Percentiles rank a stretch among this genome's conserved stretches.
Evolutionary conservation across 2,888 invertebrate genomes (phyloP).

Genomic region (Parochlus steinenii): DNA sequence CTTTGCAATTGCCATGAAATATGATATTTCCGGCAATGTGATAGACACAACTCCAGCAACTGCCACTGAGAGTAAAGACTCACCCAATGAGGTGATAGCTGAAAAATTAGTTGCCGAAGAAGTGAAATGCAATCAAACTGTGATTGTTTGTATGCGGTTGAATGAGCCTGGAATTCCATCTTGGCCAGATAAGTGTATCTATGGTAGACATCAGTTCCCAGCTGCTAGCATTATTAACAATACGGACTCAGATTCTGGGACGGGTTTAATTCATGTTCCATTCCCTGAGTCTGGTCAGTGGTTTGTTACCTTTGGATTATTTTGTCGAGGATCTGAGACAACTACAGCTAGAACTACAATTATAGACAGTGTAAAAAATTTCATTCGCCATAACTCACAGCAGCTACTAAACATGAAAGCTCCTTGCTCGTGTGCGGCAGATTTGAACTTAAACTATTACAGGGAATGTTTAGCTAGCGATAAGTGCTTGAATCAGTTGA

Average conservation of each 20-base stretch:
- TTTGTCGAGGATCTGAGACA: constrained; percentile 37
- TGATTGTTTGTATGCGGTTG: constrained; percentile 44
- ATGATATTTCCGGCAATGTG: constrained; percentile 25
- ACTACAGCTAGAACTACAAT: constrained; percentile 25
- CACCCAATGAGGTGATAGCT: constrained; percentile 16
- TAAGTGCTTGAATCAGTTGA: constrained; percentile 33
- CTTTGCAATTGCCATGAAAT: constrained; percentile 51
- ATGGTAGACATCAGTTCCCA: constrained; percentile 33
- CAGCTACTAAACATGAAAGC: constrained; percentile 21
- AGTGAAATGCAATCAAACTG: constrained; percentile 28
- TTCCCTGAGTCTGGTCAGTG: constrained; percentile 72
- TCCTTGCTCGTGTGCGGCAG: constrained; percentile 24
- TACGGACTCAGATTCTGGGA: constrained; percentile 43
- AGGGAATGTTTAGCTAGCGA: constrained; percentile 21
- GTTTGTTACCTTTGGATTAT: constrained; percentile 58
- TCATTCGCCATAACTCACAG: constrained; percentile 22
- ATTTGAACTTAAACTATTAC: constrained; percentile 17
- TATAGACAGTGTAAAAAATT: constrained; percentile 28
- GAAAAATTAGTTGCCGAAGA: constrained; percentile 22
- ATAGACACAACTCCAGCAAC: constrained; percentile 13
- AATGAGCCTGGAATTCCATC: constrained; percentile 41
- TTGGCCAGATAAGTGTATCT: constrained; percentile 43
- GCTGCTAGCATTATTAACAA: constrained; percentile 48
- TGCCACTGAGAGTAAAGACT: constrained; percentile 13
- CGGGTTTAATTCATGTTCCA: constrained; percentile 48